Evolutionary conservation across 2,113 vertebrate species (phyloP).

Genomic region (Hippocampus zosterae): DNA sequence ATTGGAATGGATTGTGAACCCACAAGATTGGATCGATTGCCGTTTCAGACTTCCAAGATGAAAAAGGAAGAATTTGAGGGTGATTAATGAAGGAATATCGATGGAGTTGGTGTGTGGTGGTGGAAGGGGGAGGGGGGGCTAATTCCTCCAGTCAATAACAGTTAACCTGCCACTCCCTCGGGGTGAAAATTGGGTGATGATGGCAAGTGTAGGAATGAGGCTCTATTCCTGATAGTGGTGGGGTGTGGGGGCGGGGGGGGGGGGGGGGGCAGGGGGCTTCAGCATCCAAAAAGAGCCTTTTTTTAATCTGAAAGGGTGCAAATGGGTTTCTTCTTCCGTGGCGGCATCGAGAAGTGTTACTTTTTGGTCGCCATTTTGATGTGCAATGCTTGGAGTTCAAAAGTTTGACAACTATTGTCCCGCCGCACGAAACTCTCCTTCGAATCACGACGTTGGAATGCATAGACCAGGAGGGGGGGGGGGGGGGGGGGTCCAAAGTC

Average conservation of each 20-base stretch:
- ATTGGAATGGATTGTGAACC: conserved; percentile 73
- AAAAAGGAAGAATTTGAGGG: conserved; percentile 31
- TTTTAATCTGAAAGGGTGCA: background rate
- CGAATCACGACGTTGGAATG: no score
- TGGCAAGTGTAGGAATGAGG: background rate
- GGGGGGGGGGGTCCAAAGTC: no score
- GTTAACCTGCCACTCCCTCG: conserved; percentile 45
- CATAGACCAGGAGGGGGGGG: no score
- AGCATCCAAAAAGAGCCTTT: no score
- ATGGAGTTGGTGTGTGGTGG: conserved; percentile 46
- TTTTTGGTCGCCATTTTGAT: no score
- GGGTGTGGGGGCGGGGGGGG: no score
- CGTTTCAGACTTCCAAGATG: conserved; percentile 53
- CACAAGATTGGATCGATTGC: conserved; percentile 66
- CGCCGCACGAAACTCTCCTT: no score
- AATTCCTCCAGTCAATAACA: conserved; percentile 49
- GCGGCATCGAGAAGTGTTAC: no score
- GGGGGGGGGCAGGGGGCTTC: no score
- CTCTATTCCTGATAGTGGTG: background rate
- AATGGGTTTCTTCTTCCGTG: no score
- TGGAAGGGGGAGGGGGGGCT: conserved; percentile 27
- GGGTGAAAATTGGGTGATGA: conserved; percentile 22
- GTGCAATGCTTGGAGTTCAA: no score
- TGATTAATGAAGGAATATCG: conserved; percentile 63
- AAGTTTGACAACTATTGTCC: no score